A percentile compares a stretch with the other conserved stretches of the same genome.
Conservation (phyloP, 2,888 invertebrate species). For the Pemphredon lugubris region DNA sequence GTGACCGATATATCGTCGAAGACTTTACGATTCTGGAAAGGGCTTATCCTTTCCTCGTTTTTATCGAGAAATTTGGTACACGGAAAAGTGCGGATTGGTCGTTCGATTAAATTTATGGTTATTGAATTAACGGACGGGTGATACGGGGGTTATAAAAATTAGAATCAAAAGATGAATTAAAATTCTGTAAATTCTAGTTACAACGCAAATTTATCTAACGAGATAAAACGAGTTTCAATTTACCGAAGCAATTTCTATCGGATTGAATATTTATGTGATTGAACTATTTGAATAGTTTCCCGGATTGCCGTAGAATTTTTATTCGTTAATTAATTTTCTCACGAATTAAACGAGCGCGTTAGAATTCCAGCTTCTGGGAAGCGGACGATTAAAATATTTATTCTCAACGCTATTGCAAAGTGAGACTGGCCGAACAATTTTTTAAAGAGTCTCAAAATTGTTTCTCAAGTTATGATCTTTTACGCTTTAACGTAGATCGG, state of each 20-base stretch:
- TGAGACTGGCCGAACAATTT: too few relatives aligned
- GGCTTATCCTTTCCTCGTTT: not conserved
- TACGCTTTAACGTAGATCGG: too few relatives aligned
- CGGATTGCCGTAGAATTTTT: too few relatives aligned
- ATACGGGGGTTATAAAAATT: not conserved
- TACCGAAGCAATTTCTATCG: too few relatives aligned
- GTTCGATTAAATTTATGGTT: not conserved
- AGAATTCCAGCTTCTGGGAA: too few relatives aligned
- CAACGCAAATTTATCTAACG: not conserved
- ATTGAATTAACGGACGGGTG: not conserved
- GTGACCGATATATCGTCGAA: conserved; percentile 36
- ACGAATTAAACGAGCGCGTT: too few relatives aligned
- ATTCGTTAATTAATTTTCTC: too few relatives aligned
- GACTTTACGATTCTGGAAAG: conserved; percentile 34
- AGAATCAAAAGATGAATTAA: not conserved
- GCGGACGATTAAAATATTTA: not conserved
- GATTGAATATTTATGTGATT: too few relatives aligned
- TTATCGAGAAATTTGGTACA: conserved; percentile 9
- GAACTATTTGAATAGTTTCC: too few relatives aligned
- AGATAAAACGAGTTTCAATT: not conserved
- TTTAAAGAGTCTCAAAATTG: too few relatives aligned
- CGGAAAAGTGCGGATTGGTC: not conserved
- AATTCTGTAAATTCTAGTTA: not conserved
- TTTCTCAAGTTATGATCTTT: too few relatives aligned
- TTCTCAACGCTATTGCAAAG: too few relatives aligned